A percentile compares a stretch with the other conserved stretches of the same genome.
Evolutionary conservation across 2,888 invertebrate species (phyloP).

Genomic region (Chydorus sphaericus): DNA sequence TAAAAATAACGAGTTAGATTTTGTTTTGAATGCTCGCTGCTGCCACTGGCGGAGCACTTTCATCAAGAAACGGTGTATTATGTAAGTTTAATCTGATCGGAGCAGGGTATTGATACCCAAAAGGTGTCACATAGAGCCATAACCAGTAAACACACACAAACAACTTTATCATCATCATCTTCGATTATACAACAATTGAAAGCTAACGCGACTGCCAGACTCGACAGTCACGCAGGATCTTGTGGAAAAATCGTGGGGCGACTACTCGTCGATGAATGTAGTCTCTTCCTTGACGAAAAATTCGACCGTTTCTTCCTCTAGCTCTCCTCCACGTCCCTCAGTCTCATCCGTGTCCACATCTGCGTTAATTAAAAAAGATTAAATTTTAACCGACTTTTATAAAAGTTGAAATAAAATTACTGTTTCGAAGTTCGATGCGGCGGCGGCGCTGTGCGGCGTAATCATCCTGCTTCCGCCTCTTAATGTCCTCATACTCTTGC

Average conservation of each 20-base stretch:
- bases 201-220: background rate
- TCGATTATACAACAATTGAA: background rate
- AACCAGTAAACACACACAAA: background rate
- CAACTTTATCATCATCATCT: background rate
- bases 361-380: conserved; percentile 30
- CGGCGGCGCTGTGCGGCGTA: conserved; percentile 63
- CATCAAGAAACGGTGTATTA: too few species aligned
- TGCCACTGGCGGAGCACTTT: too few species aligned
- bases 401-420: too few species aligned
- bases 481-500: conserved; percentile 70
- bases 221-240: background rate
- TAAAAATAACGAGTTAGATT: too few species aligned
- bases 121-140: background rate
- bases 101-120: too few species aligned
- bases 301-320: conserved; percentile 91
- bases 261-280: conserved; percentile 21
- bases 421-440: conserved; percentile 68
- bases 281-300: conserved; percentile 95
- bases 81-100: too few species aligned
- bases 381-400: too few species aligned
- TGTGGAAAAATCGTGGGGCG: background rate
- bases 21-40: too few species aligned
- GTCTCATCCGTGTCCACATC: conserved; percentile 88
- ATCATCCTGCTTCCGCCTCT: conserved; percentile 54
- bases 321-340: conserved; percentile 66